Evolutionary conservation across 2,797 vertebrate species (phyloP).

Genomic region (Apodemus agrarius): DNA sequence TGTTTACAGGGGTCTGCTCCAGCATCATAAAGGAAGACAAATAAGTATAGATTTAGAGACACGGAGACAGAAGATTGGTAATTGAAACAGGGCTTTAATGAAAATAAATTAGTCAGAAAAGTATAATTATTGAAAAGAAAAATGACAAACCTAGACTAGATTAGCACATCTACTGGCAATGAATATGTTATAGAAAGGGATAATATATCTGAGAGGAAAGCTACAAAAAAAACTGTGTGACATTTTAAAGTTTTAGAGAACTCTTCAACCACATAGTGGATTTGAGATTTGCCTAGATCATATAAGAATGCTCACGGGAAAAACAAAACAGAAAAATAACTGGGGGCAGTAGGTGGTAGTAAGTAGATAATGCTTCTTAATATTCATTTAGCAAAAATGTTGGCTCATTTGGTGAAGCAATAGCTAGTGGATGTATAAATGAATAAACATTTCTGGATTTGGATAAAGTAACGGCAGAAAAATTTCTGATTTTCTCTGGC

Average conservation of each 20-base stretch:
- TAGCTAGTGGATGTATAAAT: conserved; percentile 19
- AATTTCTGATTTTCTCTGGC: background rate
- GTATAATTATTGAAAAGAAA: background rate
- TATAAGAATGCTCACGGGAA: background rate
- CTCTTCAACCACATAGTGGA: background rate
- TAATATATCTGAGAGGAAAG: conserved; percentile 5
- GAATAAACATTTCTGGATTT: conserved; percentile 33
- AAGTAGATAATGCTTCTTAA: background rate
- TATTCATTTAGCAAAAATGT: conserved; percentile 39
- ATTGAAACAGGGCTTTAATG: background rate
- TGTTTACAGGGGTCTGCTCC: background rate
- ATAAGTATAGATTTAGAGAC: background rate
- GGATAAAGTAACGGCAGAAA: background rate
- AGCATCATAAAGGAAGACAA: background rate
- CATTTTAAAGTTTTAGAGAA: conserved; percentile 13
- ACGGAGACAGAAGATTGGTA: background rate
- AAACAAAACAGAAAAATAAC: background rate
- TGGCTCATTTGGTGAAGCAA: conserved; percentile 19
- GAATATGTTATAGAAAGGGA: background rate
- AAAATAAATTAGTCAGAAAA: conserved; percentile 19
- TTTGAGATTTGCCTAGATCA: background rate
- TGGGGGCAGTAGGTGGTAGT: background rate
- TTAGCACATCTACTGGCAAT: background rate
- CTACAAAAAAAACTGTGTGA: background rate
- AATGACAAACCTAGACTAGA: background rate